A percentile compares a stretch with the other conserved stretches of the same genome.
Conservation (phyloP, 2,113 vertebrate species). For the Pica pica region DNA sequence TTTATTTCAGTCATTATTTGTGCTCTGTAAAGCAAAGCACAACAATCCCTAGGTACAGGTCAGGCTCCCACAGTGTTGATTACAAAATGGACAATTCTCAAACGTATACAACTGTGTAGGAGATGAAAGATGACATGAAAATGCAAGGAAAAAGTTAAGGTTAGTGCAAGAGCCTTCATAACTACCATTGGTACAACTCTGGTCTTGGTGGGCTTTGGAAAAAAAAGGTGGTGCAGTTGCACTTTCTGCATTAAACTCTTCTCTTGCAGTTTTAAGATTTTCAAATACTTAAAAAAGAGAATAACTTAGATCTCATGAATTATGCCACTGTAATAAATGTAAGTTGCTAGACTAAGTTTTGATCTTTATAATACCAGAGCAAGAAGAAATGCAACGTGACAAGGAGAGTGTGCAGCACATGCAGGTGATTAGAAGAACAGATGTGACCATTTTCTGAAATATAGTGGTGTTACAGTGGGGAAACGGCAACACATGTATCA, state of each 20-base stretch:
- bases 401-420: not conserved
- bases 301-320: not conserved
- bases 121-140: not conserved
- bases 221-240: not conserved
- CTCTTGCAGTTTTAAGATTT: not conserved
- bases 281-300: not conserved
- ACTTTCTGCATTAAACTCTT: not conserved
- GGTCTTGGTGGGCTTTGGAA: not conserved
- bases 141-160: not conserved
- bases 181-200: not conserved
- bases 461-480: not conserved
- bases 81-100: not conserved
- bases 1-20: not conserved
- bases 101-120: not conserved
- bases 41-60: not conserved
- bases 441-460: not conserved
- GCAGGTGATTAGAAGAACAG: not conserved
- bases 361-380: not conserved
- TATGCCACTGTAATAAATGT: not conserved
- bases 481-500: no score
- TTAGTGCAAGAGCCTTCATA: not conserved
- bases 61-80: not conserved
- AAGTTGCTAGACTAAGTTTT: not conserved
- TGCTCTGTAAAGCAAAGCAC: not conserved
- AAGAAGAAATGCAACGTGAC: not conserved